Conservation (phyloP, 2,113 vertebrate species). For the Charina bottae region DNA sequence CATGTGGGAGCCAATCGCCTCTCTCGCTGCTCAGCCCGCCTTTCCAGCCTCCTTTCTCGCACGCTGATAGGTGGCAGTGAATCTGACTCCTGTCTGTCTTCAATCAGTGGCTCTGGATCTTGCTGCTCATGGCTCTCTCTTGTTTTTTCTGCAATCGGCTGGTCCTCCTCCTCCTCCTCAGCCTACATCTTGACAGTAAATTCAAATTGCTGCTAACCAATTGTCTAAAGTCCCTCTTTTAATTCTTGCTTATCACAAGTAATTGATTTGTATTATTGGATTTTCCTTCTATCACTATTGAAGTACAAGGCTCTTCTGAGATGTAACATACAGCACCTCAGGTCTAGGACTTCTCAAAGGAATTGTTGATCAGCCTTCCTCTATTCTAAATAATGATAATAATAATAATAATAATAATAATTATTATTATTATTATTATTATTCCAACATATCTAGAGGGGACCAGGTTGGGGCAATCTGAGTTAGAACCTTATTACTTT, state of each 20-base stretch:
- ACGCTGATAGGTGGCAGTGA: too few relatives aligned
- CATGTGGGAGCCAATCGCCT: too few relatives aligned
- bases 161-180: too few relatives aligned
- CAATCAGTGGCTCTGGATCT: too few relatives aligned
- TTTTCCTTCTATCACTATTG: not conserved
- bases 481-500: not conserved
- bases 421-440: not conserved
- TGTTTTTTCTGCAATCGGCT: too few relatives aligned
- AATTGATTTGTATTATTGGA: not conserved
- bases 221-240: not conserved
- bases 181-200: too few relatives aligned
- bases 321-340: not conserved
- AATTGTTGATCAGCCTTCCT: not conserved
- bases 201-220: not conserved
- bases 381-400: not conserved
- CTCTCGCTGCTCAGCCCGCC: too few relatives aligned
- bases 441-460: not conserved
- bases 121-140: too few relatives aligned
- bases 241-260: not conserved
- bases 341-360: not conserved
- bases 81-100: too few relatives aligned
- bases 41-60: too few relatives aligned
- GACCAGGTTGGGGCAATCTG: not conserved
- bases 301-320: not conserved
- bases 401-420: not conserved